Base-by-base conservation (phyloP, 2,888 invertebrate genomes). In the Cerastis leucographa region DNA sequence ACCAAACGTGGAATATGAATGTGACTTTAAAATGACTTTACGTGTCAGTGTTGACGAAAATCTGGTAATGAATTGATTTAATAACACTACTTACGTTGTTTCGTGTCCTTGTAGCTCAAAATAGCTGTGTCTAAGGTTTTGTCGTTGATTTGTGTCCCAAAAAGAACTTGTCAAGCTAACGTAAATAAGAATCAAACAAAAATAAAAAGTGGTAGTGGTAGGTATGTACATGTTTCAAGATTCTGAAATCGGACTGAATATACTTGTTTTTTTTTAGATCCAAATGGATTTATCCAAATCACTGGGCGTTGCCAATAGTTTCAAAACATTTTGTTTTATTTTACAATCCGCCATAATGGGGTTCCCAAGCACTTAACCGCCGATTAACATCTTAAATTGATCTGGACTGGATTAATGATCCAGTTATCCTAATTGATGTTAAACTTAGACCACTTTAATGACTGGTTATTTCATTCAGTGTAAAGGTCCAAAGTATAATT, bases 371-470 rank as follows among this genome's bases (percentile, higher is more conserved):
- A 46, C 61, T 71, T 66, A 51, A 25, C 35, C 51, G 19, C 14
- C 42, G 12, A 79, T 73, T 80, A 80, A 46, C 42, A 62, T 73
- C 11, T 19, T 35, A 79, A 71, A 78, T 71, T 79, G 22, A 25
- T 22, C 62, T 44, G 29, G 17, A 59, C 73, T 73, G 73, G 40
- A 80, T 59, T 61, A 40, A 80, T 29, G 25, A 44, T 62, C 44
- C 29, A 62, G 40, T 66, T 80, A n/a, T 62, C 29, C 46, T 80
- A 78, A 78, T 78, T 72, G 51, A 67, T 67, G 40, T 62, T n/a
- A 25, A 67, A 80, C 35, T n/a, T 29, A 61, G 59, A 51, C 7
- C 9, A n/a, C 56, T 1, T 65, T 73, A 72, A 54, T 80, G 66
- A 46, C 46, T n/a, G 29, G 42, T 35, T n/a, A 42, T 79, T 70